Evolutionary conservation across 1,140 invertebrate species (phyloP), one percentile per base, ranked within the genome.

Genomic region (Steinernema feltiae): DNA sequence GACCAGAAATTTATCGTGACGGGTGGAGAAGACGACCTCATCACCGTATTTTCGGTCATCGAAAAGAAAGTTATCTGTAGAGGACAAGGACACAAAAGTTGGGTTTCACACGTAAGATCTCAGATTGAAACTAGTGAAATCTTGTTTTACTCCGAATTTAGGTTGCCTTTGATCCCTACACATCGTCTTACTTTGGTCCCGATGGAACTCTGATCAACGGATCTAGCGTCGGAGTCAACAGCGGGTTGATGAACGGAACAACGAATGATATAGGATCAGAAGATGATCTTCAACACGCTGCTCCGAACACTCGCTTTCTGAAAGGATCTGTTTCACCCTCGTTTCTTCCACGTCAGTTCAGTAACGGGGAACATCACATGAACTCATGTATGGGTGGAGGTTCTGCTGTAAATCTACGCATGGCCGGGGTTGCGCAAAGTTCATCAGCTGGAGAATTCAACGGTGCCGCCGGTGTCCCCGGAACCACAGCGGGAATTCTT

Each of bases 1-100:
- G 96, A 98, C 88, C 92, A 94, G 7, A 92, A 92, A 83, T 95
- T 95, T 84, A 92, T 98, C 46, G 95, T 95, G 0, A 93, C 94
- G 0, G 97, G 97, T 1, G 97, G 97, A 29, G 96, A 99, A 88
- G 97, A 99, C 89, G 97, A 99, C 88, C 89, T 99, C 46, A 92
- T 99, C 2, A 98, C 96, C 7, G 92, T 99, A n/a, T 99, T 94
- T 92, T 95, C 93, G 70, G 79, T 85, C 85, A 88, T 91, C 81
- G 95, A 98, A 84, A 91, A 93, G 81, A 89, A 94, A 71, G 95
- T 99, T 12, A 92, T 98, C 2, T 97, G 95, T 32, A 88, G 97
- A 32, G 95, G 96, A 1, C 94, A 97, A 86, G 97, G 91, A 32
- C 91, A 91, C 84, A 90, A 94, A 78, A 97, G 94, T 73, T 99